phyloP scores from a whole-genome alignment of 2,888 invertebrate species.

The Ormyrus labotus region DNA sequence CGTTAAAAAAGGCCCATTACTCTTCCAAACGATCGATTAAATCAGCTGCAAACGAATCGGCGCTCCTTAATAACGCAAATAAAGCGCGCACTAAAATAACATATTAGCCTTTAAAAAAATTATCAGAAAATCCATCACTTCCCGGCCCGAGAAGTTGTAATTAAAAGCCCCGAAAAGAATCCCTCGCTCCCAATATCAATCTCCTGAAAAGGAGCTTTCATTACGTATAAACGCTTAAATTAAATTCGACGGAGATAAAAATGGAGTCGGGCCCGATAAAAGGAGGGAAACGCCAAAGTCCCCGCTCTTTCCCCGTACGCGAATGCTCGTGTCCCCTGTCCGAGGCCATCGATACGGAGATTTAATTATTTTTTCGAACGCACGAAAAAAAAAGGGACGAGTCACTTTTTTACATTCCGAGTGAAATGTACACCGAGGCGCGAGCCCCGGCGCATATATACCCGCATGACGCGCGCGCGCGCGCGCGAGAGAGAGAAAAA shows the following conservation, averaged over 20 bases:
- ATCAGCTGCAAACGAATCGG: too few species aligned
- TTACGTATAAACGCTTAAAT: slow-evolving; percentile 31
- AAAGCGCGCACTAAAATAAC: too few species aligned
- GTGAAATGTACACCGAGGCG: slow-evolving; percentile 5
- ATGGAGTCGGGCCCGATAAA: neutral
- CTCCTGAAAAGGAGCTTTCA: slow-evolving; percentile 8
- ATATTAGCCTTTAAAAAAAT: neutral
- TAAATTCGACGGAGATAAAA: slow-evolving; percentile 25
- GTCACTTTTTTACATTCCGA: slow-evolving; percentile 24
- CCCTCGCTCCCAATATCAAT: neutral
- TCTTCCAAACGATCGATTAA: too few species aligned
- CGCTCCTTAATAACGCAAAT: too few species aligned
- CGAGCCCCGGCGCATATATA: neutral
- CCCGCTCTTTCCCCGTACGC: slow-evolving; percentile 15
- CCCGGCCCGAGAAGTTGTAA: neutral
- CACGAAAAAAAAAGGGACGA: neutral
- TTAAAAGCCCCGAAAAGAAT: slow-evolving; percentile 45
- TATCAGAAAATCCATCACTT: slow-evolving; percentile 28
- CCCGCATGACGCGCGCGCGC: neutral
- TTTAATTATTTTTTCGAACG: slow-evolving; percentile 41
- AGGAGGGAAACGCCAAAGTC: neutral
- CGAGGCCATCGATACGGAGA: slow-evolving; percentile 30
- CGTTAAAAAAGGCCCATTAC: neutral
- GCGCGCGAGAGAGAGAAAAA: neutral
- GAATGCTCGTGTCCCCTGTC: slow-evolving; percentile 21